Percentiles rank a stretch among this genome's conserved stretches.
phyloP scores from a whole-genome alignment of 2,113 vertebrate genomes.

The Bothrops jararaca region DNA sequence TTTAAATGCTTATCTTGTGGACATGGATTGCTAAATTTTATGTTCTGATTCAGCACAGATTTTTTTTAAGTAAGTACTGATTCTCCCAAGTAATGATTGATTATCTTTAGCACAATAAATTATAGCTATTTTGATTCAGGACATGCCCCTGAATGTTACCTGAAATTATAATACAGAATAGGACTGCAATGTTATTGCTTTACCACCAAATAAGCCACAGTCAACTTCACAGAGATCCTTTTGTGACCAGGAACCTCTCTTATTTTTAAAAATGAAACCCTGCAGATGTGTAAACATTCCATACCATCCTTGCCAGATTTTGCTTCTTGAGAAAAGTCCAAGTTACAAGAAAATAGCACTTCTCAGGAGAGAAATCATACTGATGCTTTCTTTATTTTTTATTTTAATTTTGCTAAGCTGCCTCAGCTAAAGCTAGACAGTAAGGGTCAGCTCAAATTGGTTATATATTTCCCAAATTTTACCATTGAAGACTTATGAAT shows the following conservation, averaged over 20 bases:
- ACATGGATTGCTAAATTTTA: background rate
- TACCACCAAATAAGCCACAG: background rate
- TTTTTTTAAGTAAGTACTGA: background rate
- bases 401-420: slow-evolving; percentile 36
- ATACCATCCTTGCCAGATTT: background rate
- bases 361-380: slow-evolving; percentile 20
- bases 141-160: background rate
- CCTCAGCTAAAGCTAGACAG: slow-evolving; percentile 49
- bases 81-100: background rate
- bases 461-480: slow-evolving; percentile 58
- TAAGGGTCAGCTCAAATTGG: slow-evolving; percentile 31
- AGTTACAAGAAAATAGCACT: slow-evolving; percentile 29
- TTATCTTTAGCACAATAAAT: background rate
- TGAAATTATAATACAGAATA: background rate
- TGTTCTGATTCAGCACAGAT: background rate
- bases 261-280: background rate
- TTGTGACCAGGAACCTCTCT: background rate
- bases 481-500: slow-evolving; percentile 51
- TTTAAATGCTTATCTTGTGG: background rate
- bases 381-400: slow-evolving; percentile 45
- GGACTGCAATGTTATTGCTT: background rate
- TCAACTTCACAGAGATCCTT: background rate
- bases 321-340: slow-evolving; percentile 10
- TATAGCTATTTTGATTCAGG: background rate
- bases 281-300: background rate